Evolutionary conservation across 2,113 vertebrate genomes (phyloP).

Genomic region (Uria lomvia): DNA sequence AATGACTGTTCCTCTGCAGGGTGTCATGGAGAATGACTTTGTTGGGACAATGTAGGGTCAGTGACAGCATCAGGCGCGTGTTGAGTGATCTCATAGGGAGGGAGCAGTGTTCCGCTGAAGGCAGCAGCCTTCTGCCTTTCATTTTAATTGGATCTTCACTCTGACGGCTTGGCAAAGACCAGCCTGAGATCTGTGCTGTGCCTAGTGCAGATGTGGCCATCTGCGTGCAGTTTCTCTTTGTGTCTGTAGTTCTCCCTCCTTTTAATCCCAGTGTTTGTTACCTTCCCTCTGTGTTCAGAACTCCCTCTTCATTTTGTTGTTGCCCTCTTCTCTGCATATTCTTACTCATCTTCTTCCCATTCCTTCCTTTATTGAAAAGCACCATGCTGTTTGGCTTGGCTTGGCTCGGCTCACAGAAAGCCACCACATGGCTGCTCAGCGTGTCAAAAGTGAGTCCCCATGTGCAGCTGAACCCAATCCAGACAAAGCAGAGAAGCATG

Average conservation of each 20-base stretch:
- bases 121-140: slow-evolving; percentile 45
- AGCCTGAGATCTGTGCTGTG: neutral
- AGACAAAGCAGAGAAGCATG: neutral
- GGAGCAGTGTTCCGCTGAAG: neutral
- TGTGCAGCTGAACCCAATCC: neutral
- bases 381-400: neutral
- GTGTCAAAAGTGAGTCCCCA: neutral
- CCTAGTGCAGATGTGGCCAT: neutral
- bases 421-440: neutral
- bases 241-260: neutral
- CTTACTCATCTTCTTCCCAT: neutral
- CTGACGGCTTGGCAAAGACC: neutral
- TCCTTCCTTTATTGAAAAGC: neutral
- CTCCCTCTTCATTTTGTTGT: neutral
- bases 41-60: slow-evolving; percentile 30
- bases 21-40: neutral
- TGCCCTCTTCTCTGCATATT: neutral
- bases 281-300: neutral
- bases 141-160: neutral
- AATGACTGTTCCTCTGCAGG: slow-evolving; percentile 16
- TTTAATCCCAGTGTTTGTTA: neutral
- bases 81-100: slow-evolving; percentile 37
- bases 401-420: neutral
- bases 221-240: neutral
- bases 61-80: slow-evolving; percentile 29